These are phyloP conservation scores for Agapornis roseicollis DNA, from an alignment of 2,113 vertebrate species.

Conservation along the genomic window DNA sequence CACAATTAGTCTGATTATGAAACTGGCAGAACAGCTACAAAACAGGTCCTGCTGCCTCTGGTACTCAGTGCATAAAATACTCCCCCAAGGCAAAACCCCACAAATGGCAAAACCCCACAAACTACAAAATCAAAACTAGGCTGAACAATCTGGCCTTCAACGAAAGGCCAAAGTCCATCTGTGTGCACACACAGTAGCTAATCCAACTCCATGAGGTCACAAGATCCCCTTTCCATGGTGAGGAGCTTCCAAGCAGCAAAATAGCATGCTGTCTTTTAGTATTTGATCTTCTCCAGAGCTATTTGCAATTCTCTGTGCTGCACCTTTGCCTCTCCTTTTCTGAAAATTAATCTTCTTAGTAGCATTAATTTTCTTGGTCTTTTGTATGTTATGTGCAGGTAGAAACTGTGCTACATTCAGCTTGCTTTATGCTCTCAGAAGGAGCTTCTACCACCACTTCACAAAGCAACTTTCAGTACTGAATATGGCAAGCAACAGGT, in stretches of 20 bases:
- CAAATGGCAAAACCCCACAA: not conserved
- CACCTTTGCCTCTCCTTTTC: not conserved
- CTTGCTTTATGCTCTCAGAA: not conserved
- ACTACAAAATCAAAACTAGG: not conserved
- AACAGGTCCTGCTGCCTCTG: not conserved
- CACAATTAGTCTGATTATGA: not conserved
- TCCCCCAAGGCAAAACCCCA: not conserved
- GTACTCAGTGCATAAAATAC: not conserved
- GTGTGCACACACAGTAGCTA: not conserved
- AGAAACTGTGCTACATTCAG: not conserved
- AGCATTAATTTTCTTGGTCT: not conserved
- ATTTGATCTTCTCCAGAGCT: not conserved
- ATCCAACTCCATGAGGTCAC: not conserved
- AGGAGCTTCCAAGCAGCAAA: not conserved
- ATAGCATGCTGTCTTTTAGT: not conserved
- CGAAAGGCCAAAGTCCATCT: not conserved
- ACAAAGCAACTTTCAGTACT: not conserved
- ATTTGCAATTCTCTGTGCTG: not conserved
- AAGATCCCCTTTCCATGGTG: not conserved
- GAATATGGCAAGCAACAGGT: not conserved
- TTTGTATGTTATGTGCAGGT: not conserved
- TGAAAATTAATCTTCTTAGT: not conserved
- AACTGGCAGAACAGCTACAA: not conserved
- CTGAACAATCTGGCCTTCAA: not conserved
- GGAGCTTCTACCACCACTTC: not conserved